Percentiles rank a stretch among this genome's conserved stretches.
Conservation (phyloP, 2,888 invertebrate genomes). For the Ctena decussata region DNA sequence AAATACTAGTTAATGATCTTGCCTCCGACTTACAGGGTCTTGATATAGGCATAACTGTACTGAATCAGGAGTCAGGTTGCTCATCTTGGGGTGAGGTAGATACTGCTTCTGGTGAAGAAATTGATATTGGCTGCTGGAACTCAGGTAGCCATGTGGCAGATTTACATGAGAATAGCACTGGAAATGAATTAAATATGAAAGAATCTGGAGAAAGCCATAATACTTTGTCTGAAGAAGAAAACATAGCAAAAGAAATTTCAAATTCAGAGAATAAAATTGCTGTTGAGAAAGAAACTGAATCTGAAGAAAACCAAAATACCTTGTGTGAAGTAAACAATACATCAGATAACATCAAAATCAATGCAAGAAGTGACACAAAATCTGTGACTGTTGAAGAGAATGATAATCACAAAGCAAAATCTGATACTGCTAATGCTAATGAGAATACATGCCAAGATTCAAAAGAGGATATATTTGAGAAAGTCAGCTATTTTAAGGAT, state of each 20-base stretch:
- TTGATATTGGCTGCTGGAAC: not conserved
- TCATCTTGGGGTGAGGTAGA: not conserved
- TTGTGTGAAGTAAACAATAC: no score
- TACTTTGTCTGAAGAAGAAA: no score
- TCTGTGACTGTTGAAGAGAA: not conserved
- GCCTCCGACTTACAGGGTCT: not conserved
- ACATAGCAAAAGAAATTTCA: not conserved
- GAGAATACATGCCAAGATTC: not conserved
- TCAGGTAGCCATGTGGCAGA: not conserved
- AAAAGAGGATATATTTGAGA: conserved; percentile 55
- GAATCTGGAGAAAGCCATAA: no score
- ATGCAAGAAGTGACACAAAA: not conserved
- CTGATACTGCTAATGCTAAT: not conserved
- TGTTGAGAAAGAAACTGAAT: no score
- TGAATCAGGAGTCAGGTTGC: not conserved
- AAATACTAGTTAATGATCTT: not conserved
- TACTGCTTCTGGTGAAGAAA: not conserved
- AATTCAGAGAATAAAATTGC: not conserved
- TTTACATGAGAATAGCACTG: not conserved
- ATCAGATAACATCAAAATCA: no score
- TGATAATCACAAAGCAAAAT: no score
- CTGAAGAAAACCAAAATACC: no score
- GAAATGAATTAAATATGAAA: not conserved
- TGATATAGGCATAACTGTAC: not conserved
- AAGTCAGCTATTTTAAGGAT: conserved; percentile 56